Base-by-base conservation (phyloP, 2,113 vertebrate species). In the Opisthocomus hoazin region DNA sequence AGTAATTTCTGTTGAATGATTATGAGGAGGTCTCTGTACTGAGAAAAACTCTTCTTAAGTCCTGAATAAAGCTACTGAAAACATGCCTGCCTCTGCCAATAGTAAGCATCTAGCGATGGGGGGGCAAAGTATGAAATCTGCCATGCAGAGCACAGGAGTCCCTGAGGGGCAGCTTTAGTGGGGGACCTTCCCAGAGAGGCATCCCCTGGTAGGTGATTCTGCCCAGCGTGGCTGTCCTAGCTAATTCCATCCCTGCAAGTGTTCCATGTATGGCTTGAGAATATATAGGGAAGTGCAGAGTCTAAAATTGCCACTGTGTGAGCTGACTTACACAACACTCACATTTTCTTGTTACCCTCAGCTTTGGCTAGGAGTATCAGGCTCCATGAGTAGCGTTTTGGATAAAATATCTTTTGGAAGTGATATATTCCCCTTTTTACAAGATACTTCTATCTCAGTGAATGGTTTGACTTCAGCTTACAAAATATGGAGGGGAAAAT, bases 261-360 rank as follows among this genome's bases (percentile, higher is more conserved):
- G 11, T 41, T 92, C 50, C 1, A 5, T 27, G 9, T 22, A 14
- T n/a, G 18, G 22, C 46, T 41, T 34, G 48, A 36, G 36, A 30
- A 27, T 39, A 16, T 7, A 5, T 3, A 18, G 36, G 18, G 45
- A 56, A 22, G 16, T 53, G 46, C 24, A 32, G 58, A 27, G 20
- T 26, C 32, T 32, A 19, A 60, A 57, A 53, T 3, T 41, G 34
- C 15, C 41, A 36, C 34, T 11, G 1, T 6, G 8, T 8, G 63
- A 86, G 15, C 32, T 46, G 36, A 21, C 15, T 70, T 39, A 2
- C 0, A 21, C 14, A 13, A 11, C 6, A 24, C 3, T 2, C 6
- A 3, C 23, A 50, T 54, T 2, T 18, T 32, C 14, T 20, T 8
- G 3, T 50, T 57, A 6, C 20, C 17, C 15, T 75, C 63, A 21